These are phyloP conservation scores for Athalia cordata DNA, from an alignment of 2,888 invertebrate genomes.

Conservation along the genomic window DNA sequence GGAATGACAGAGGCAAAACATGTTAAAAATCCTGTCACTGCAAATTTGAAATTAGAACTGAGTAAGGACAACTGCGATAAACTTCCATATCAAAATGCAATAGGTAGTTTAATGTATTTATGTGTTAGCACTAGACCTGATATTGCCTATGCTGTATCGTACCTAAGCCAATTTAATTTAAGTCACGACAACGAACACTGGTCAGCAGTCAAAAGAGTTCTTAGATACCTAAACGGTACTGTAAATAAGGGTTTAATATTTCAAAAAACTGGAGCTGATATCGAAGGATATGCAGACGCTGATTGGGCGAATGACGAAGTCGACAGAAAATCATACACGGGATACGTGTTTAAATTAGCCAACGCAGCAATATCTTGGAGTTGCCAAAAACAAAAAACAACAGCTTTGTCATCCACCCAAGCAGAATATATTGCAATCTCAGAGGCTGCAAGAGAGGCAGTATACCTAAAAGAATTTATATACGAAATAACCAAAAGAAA, in stretches of 20 bases:
- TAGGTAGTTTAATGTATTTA: constrained; percentile 53
- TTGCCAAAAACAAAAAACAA: constrained; percentile 57
- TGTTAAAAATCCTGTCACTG: constrained; percentile 44
- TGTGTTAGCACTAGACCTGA: constrained; percentile 57
- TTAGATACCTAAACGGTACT: constrained; percentile 56
- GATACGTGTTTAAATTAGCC: constrained; percentile 56
- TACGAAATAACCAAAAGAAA: background rate
- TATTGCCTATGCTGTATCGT: constrained; percentile 54
- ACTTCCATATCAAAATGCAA: constrained; percentile 35
- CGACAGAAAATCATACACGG: constrained; percentile 62
- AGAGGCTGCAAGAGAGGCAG: background rate
- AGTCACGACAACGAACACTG: constrained; percentile 57
- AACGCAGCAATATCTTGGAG: constrained; percentile 58
- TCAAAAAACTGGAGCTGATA: constrained; percentile 18
- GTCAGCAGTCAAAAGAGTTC: constrained; percentile 59
- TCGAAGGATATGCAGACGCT: constrained; percentile 62
- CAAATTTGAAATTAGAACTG: constrained; percentile 1
- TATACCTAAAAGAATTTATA: background rate
- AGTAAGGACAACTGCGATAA: background rate
- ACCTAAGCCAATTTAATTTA: constrained; percentile 57
- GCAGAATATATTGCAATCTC: constrained; percentile 51
- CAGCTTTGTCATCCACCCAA: constrained; percentile 55
- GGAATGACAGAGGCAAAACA: background rate
- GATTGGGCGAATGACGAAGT: constrained; percentile 62
- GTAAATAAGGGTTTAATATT: constrained; percentile 47